Percentiles rank a stretch among this genome's conserved stretches.
Conservation (phyloP, 2,888 invertebrate genomes). For the Liposcelis brunnea region DNA sequence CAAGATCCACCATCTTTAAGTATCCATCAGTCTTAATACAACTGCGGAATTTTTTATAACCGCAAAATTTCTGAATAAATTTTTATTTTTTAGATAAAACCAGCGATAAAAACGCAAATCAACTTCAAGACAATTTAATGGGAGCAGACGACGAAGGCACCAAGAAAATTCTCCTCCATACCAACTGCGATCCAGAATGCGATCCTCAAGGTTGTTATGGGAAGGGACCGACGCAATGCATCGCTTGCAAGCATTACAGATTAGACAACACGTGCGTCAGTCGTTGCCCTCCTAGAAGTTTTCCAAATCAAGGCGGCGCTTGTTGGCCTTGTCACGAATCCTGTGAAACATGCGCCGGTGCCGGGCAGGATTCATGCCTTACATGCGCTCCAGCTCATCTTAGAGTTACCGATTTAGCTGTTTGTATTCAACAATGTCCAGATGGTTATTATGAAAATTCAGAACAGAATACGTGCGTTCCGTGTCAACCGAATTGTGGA, state of each 20-base stretch:
- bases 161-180: constrained; percentile 37
- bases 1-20: too few species aligned
- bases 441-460: constrained; percentile 74
- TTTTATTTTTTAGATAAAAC: constrained; percentile 19
- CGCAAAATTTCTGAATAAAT: too few species aligned
- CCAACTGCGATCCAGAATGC: constrained; percentile 67
- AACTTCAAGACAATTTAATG: constrained; percentile 40
- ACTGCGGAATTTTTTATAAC: too few species aligned
- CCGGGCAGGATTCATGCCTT: constrained; percentile 70
- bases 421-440: constrained; percentile 75
- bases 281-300: constrained; percentile 69
- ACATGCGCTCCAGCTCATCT: constrained; percentile 72
- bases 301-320: constrained; percentile 57
- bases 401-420: constrained; percentile 65
- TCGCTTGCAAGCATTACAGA: constrained; percentile 62
- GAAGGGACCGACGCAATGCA: constrained; percentile 66
- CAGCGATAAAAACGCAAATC: constrained; percentile 25
- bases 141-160: constrained; percentile 43
- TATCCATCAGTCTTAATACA: too few species aligned
- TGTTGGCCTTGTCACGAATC: constrained; percentile 82
- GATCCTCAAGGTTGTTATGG: constrained; percentile 75
- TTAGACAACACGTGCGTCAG: constrained; percentile 72
- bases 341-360: constrained; percentile 75
- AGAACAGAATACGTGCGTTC: constrained; percentile 57
- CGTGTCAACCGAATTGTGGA: constrained; percentile 73